These are phyloP conservation scores for Odontamblyopus rebecca DNA, from an alignment of 2,797 vertebrate genomes.

Conservation along the genomic window DNA sequence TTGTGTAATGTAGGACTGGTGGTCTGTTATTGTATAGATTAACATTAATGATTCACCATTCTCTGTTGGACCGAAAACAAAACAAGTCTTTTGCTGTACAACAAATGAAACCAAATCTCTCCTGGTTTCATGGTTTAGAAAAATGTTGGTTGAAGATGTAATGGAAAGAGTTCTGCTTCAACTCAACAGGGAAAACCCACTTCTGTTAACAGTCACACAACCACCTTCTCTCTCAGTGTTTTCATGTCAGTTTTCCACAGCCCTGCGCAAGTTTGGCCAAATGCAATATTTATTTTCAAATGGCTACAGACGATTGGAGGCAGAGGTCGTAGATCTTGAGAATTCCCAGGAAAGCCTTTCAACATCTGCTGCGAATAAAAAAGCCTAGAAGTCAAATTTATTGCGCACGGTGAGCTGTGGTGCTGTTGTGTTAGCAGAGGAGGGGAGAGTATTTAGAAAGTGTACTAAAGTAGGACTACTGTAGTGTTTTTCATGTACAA, in stretches of 20 bases:
- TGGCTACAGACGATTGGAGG: conserved; percentile 52
- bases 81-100: background rate
- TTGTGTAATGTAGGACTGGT: too few relatives aligned
- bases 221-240: conserved; percentile 9
- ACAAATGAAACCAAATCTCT: background rate
- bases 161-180: conserved; percentile 14
- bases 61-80: background rate
- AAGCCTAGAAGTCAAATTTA: conserved; percentile 31
- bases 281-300: conserved; percentile 64
- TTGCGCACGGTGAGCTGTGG: conserved; percentile 8
- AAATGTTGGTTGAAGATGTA: conserved; percentile 4
- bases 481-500: background rate
- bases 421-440: background rate
- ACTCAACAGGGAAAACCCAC: conserved; percentile 19
- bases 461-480: background rate
- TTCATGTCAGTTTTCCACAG: conserved; percentile 43
- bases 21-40: background rate
- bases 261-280: conserved; percentile 44
- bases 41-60: background rate
- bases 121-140: background rate
- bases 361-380: conserved; percentile 50
- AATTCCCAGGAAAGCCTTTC: conserved; percentile 48
- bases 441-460: background rate
- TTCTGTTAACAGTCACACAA: conserved; percentile 20
- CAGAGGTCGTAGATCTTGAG: conserved; percentile 48